Evolutionary conservation across 2,797 vertebrate genomes (phyloP).

Genomic region (Dendrocincla tyrannina): DNA sequence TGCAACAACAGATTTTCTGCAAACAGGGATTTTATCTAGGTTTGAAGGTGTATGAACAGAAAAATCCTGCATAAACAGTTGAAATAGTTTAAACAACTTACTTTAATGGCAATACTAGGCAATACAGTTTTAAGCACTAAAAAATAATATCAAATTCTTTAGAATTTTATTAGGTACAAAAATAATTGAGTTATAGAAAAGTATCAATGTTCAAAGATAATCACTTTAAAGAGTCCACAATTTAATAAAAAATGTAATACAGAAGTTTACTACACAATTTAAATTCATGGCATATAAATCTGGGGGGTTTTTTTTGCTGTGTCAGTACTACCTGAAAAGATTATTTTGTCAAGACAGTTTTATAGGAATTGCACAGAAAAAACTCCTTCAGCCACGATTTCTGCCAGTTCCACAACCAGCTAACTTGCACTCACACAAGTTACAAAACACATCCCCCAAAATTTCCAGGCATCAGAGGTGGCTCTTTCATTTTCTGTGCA

Average conservation of each 20-base stretch:
- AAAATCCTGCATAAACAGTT: background rate
- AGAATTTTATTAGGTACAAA: slow-evolving; percentile 39
- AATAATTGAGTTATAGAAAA: slow-evolving; percentile 31
- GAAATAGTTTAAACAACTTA: background rate
- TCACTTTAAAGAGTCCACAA: slow-evolving; percentile 6
- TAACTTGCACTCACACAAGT: background rate
- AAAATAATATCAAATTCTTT: background rate
- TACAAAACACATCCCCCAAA: background rate
- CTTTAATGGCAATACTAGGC: background rate
- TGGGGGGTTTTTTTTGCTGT: fast-evolving
- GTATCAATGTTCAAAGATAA: background rate
- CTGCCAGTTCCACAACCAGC: background rate
- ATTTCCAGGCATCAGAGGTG: background rate
- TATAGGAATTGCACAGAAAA: background rate
- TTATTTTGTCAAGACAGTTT: background rate
- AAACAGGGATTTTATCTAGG: background rate
- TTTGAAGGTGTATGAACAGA: background rate
- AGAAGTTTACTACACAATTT: slow-evolving; percentile 11
- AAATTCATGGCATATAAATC: background rate
- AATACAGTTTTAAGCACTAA: background rate
- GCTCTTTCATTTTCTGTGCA: background rate
- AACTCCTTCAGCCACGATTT: background rate
- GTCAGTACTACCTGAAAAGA: background rate
- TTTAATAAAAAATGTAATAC: slow-evolving; percentile 35
- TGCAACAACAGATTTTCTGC: background rate